Evolutionary conservation across 64 coral and sea anemone species (phyloP), one percentile per base, ranked within the genome.

Genomic region (Montipora sp.): DNA sequence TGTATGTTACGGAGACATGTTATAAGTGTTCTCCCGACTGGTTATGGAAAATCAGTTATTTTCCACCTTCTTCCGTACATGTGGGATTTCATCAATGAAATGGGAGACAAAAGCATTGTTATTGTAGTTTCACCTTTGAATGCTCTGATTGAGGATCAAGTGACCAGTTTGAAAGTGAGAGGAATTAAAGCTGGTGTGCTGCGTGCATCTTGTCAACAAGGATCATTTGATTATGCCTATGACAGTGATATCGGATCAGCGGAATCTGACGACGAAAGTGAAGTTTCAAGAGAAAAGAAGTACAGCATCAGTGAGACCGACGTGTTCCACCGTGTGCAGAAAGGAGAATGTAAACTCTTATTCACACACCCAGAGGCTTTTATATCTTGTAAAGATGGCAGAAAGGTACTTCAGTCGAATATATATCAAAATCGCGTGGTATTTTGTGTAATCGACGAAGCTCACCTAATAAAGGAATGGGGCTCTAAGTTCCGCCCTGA

Each of bases 371-470:
- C 67, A 70, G 67, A 70, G 67, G 67, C 67, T 70, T 92, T 92
- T 78, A 48, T 77, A 18, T 78, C 80, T 4, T 85, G 72, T 24
- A 92, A 86, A 58, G 80, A 92, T 74, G 81, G 81, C 18, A 83
- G 90, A 76, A 92, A 84, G 65, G 11, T 92, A 4, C 44, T 83
- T 20, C 67, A 85, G 47, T 78, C 47, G 6, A 46, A 77, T 59
- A 15, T 43, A 13, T 76, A 69, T 19, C 81, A 86, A 85, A 43
- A 92, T 68, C 72, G 47, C 11, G 5, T 92, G 1, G 49, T 47
- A 18, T 16, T 81, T 27, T 84, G 79, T 60, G 90, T 86, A 8
- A 63, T 92, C 5, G 80, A 92, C 36, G 90, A 92, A 92, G 80
- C 79, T 59, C 80, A 84, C 70, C 80, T 86, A 50, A 51, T 59